A percentile compares a stretch with the other conserved stretches of the same genome.
Conservation (phyloP, 2,888 invertebrate species). For the Tenthredo scrophulariae region DNA sequence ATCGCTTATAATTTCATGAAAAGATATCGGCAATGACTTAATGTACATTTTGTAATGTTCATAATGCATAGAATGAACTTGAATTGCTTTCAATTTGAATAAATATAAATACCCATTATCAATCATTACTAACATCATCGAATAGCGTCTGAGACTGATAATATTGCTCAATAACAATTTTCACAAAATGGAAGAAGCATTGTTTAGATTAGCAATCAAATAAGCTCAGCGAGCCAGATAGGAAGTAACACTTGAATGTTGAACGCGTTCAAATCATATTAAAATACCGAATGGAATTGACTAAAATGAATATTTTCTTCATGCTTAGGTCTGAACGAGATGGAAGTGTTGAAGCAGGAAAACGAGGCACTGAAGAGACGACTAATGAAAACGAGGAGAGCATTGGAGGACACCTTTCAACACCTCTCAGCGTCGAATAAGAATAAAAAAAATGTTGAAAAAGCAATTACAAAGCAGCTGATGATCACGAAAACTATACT, state of each 20-base stretch:
- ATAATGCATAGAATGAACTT: background rate
- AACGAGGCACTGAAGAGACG: conserved; percentile 86
- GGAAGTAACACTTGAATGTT: conserved; percentile 11
- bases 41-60: background rate
- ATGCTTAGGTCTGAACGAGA: conserved; percentile 74
- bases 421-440: conserved; percentile 89
- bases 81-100: background rate
- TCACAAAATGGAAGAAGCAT: background rate
- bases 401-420: conserved; percentile 88
- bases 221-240: conserved; percentile 22
- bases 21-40: background rate
- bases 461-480: conserved; percentile 82
- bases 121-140: background rate
- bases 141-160: background rate
- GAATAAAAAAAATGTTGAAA: conserved; percentile 90
- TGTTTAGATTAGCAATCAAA: background rate
- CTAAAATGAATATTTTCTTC: conserved; percentile 17
- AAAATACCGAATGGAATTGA: background rate
- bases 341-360: conserved; percentile 82
- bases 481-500: conserved; percentile 74
- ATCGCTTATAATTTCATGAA: background rate
- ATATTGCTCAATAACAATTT: background rate
- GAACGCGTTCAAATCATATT: background rate
- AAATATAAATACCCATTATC: background rate
- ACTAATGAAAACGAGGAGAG: conserved; percentile 85